These are phyloP conservation scores for Mimumesa dahlbomi DNA, from an alignment of 2,888 invertebrate species.

Conservation along the genomic window DNA sequence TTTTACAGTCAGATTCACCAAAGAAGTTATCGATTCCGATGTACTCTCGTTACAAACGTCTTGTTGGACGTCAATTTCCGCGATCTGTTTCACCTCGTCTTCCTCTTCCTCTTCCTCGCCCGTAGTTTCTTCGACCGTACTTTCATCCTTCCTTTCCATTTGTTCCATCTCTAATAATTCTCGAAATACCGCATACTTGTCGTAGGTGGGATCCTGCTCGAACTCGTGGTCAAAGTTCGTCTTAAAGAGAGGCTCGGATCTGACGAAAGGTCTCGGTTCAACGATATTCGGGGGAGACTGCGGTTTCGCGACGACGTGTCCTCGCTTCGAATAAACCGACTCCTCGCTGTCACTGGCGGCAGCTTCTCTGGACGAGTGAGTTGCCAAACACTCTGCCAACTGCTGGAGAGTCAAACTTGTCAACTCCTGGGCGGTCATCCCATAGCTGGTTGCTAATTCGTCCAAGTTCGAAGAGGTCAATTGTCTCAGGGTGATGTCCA, in stretches of 20 bases:
- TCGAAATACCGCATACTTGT: conserved; percentile 93
- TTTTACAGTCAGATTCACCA: conserved; percentile 68
- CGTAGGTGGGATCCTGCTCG: conserved; percentile 83
- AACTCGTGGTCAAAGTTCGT: conserved; percentile 85
- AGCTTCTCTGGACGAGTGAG: conserved; percentile 74
- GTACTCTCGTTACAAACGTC: conserved; percentile 51
- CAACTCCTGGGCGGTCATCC: conserved; percentile 89
- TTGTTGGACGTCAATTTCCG: conserved; percentile 49
- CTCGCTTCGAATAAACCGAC: conserved; percentile 19
- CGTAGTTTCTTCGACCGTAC: conserved; percentile 37
- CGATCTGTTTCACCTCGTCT: conserved; percentile 55
- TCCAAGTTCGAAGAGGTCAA: conserved; percentile 91
- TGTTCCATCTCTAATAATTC: conserved; percentile 89
- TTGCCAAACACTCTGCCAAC: conserved; percentile 89
- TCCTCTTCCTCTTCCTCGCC: conserved; percentile 77
- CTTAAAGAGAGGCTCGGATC: conserved; percentile 82
- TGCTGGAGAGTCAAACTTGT: conserved; percentile 94
- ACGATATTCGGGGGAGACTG: conserved; percentile 22
- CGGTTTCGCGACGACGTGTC: conserved; percentile 58
- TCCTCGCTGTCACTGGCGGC: conserved; percentile 39
- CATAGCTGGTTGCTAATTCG: conserved; percentile 88
- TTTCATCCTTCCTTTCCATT: conserved; percentile 71
- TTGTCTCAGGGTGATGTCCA: conserved; percentile 91
- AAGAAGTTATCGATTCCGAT: conserved; percentile 71
- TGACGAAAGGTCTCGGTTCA: conserved; percentile 52